A percentile compares a stretch with the other conserved stretches of the same genome.
phyloP scores from a whole-genome alignment of 2,113 vertebrate species.

The Macrotus californicus region DNA sequence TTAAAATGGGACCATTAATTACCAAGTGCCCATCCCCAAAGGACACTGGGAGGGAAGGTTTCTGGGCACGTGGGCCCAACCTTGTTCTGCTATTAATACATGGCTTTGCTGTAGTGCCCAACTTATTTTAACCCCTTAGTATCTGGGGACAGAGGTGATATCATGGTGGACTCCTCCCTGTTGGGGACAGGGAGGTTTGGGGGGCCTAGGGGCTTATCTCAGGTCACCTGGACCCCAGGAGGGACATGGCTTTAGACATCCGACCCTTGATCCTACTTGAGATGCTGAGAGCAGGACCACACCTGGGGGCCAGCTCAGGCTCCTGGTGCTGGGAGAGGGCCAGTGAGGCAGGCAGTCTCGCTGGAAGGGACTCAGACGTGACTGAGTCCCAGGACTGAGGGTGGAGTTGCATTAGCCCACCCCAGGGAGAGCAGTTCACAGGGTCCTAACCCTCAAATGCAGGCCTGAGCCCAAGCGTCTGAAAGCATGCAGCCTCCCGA shows the following conservation, averaged over 20 bases:
- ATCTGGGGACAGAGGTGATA: background rate
- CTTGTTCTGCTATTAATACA: background rate
- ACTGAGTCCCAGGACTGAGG: background rate
- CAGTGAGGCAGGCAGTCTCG: background rate
- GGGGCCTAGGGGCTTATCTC: background rate
- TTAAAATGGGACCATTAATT: background rate
- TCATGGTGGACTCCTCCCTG: background rate
- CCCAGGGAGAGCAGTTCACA: background rate
- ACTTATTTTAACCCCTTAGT: background rate
- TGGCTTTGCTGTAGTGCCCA: background rate
- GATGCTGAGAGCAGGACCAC: background rate
- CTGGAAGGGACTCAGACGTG: background rate
- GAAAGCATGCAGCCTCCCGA: background rate
- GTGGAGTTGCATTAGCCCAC: background rate
- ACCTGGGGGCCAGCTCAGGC: fast-evolving
- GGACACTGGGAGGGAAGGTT: background rate
- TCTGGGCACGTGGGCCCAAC: background rate
- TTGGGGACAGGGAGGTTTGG: background rate
- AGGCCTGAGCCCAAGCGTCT: background rate
- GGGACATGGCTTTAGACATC: background rate
- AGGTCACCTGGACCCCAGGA: background rate
- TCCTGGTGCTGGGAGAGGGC: background rate
- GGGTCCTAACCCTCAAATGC: too few relatives aligned
- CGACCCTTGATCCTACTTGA: background rate
- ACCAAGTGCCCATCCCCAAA: background rate